Evolutionary conservation across 2,113 vertebrate species (phyloP), one percentile per base, ranked within the genome.

Genomic region (Gobio gobio): DNA sequence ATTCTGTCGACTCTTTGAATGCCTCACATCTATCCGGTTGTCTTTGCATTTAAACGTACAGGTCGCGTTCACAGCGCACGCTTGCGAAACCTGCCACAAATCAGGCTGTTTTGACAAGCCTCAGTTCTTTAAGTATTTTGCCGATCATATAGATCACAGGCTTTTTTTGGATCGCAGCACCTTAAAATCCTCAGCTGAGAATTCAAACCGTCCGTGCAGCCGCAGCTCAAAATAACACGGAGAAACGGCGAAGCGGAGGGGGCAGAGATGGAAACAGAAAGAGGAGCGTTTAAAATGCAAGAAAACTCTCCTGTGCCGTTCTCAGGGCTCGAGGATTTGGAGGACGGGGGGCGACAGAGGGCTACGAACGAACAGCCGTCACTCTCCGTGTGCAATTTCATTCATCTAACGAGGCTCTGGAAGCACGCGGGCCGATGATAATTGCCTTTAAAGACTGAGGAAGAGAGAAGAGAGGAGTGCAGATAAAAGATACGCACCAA

Each of bases 401-500:
- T 93, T 95, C 92, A 94, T 93, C 92, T 92, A 89, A 92, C 88
- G 78, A 93, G 91, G 88, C 90, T 92, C 88, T 92, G 87, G 64
- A 92, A 92, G 77, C 78, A 91, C 89, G 90, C 87, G 61, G 88
- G 86, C 88, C 90, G 91, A 94, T 75, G 90, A 95, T 95, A 96
- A 96, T 95, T 94, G 93, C 85, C 88, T 92, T 94, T 94, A 91
- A 94, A 93, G 94, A 95, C 89, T 83, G 91, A 93, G 89, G 89
- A 94, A 92, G 87, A 78, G 85, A 91, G 88, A 90, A 91, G 86
- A 91, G 88, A 83, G 92, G 92, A 96, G 93, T 87, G 95, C 94
- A 95, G 94, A 93, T 93, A 95, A 96, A 96, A 93, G 92, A 94
- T 92, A 91, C 91, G 86, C 91, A 93, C 91, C 92, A 92, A 95